Conservation (phyloP, 1,140 invertebrate species). For the Brachionus angularis region DNA sequence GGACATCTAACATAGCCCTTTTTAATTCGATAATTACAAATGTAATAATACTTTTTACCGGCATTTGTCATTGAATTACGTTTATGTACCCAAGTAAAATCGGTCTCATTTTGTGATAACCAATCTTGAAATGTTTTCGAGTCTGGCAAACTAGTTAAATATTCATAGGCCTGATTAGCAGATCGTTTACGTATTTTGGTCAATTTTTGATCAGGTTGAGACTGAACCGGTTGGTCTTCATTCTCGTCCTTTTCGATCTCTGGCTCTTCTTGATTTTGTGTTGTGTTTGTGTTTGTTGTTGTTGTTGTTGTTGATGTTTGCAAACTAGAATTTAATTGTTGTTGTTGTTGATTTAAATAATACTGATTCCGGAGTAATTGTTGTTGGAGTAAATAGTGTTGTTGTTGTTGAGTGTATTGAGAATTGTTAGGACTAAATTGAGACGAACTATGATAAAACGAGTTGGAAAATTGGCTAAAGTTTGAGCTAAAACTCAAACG, state of each 20-base stretch:
- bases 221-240: neutral
- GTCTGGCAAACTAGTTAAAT: slow-evolving; percentile 33
- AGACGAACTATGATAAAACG: too few relatives aligned
- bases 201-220: neutral
- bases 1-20: slow-evolving; percentile 29
- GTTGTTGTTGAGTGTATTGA: too few relatives aligned
- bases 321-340: slow-evolving; percentile 15
- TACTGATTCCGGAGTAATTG: slow-evolving; percentile 26
- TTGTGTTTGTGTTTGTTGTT: slow-evolving; percentile 6
- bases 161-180: slow-evolving; percentile 40
- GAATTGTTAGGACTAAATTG: too few relatives aligned
- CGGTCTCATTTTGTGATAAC: slow-evolving; percentile 38
- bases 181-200: slow-evolving; percentile 26
- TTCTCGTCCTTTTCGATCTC: slow-evolving; percentile 22
- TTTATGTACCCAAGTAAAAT: slow-evolving; percentile 43
- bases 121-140: slow-evolving; percentile 40
- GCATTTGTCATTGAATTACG: slow-evolving; percentile 43
- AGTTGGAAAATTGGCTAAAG: too few relatives aligned
- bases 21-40: slow-evolving; percentile 43
- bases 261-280: neutral
- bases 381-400: too few relatives aligned
- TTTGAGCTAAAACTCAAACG: too few relatives aligned
- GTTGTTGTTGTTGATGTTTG: neutral
- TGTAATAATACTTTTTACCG: slow-evolving; percentile 43
- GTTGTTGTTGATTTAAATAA: slow-evolving; percentile 14